Conservation (phyloP, 2,113 vertebrate genomes). For the Gambusia affinis region DNA sequence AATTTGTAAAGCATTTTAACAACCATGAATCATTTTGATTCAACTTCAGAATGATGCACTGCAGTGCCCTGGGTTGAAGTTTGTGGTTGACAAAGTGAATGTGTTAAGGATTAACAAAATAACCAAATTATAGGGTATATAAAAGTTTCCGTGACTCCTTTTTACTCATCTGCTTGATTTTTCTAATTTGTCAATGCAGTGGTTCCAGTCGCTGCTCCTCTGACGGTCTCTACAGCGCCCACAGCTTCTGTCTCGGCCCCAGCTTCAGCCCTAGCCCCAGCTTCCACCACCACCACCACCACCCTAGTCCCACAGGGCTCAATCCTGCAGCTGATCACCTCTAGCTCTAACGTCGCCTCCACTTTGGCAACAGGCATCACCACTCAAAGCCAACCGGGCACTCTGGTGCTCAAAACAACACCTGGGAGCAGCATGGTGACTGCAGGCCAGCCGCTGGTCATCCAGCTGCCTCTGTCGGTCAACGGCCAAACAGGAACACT, state of each 20-base stretch:
- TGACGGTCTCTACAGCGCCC: constrained; percentile 19
- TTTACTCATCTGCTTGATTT: background rate
- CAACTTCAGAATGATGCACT: no score
- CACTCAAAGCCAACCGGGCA: constrained; percentile 73
- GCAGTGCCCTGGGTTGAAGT: no score
- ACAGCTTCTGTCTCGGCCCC: constrained; percentile 31
- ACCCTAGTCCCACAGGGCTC: constrained; percentile 70
- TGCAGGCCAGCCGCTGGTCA: constrained; percentile 76
- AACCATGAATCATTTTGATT: no score
- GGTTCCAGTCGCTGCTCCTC: constrained; percentile 20
- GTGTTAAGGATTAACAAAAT: background rate
- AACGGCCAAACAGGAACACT: constrained; percentile 74
- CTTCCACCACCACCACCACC: constrained; percentile 59
- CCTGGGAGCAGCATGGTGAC: constrained; percentile 58
- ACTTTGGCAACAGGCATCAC: constrained; percentile 59
- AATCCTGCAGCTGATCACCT: constrained; percentile 77
- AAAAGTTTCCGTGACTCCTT: background rate
- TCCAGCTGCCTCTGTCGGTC: constrained; percentile 79
- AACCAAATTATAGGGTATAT: background rate
- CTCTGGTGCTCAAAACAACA: constrained; percentile 74
- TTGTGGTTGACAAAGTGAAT: no score
- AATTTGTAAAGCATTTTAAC: no score
- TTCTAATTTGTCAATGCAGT: background rate
- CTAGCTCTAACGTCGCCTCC: constrained; percentile 61
- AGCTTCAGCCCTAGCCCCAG: constrained; percentile 22